Percentiles rank a stretch among this genome's conserved stretches.
Conservation (phyloP, 2,113 vertebrate species). For the Sinosuthora webbiana region DNA sequence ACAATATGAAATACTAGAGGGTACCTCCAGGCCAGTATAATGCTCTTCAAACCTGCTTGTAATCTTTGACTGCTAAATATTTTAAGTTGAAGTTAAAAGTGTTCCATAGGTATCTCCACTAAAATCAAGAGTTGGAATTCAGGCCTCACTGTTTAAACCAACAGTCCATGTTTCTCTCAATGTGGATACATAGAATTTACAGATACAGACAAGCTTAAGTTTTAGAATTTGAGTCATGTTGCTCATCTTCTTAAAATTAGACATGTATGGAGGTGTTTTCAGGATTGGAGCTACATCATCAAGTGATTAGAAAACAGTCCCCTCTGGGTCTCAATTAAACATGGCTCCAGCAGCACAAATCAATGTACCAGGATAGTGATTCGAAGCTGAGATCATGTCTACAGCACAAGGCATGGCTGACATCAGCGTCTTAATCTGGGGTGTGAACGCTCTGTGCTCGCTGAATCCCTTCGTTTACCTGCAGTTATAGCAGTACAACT, state of each 20-base stretch:
- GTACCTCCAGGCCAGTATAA: not conserved
- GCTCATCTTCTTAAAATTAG: slow-evolving; percentile 33
- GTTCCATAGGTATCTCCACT: not conserved
- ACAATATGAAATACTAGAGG: not conserved
- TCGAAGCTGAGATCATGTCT: slow-evolving; percentile 61
- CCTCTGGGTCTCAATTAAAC: slow-evolving; percentile 58
- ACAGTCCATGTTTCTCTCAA: not conserved
- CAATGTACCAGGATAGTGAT: not conserved
- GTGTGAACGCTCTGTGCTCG: not conserved
- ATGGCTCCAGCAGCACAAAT: slow-evolving; percentile 47
- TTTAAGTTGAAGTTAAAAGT: not conserved
- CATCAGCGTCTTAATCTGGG: slow-evolving; percentile 31
- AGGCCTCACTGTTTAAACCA: not conserved
- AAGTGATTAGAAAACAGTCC: slow-evolving; percentile 48
- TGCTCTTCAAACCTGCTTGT: not conserved
- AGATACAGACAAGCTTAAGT: slow-evolving; percentile 31
- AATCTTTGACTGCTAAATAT: not conserved
- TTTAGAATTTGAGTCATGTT: slow-evolving; percentile 48
- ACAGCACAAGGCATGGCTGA: slow-evolving; percentile 1
- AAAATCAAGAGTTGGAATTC: not conserved
- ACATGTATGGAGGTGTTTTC: slow-evolving; percentile 47
- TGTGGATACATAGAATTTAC: not conserved
- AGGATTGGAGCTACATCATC: not conserved
- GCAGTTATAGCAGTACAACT: not conserved
- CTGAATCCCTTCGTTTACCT: slow-evolving; percentile 14